Base-by-base conservation (phyloP, 2,113 vertebrate species). In the Corythornis madagascariensis region DNA sequence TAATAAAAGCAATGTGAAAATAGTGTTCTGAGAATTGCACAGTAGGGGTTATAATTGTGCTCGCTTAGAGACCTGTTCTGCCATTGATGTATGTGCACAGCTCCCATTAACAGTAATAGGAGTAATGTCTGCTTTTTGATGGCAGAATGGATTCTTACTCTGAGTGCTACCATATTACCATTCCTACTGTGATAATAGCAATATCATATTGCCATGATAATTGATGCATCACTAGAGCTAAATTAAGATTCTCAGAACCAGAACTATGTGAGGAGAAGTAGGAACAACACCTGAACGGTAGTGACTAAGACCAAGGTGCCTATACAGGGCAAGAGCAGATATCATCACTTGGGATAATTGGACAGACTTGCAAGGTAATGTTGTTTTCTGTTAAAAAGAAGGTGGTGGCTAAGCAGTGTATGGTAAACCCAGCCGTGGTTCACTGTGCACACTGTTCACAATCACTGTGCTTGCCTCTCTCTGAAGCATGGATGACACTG, bases 121-220 rank as follows among this genome's bases (percentile, higher is more conserved):
- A 93, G 92, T 92, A 95, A 66, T 2, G 1, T 53, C 40, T 71
- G 88, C 88, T 84, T 97, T 96, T 93, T 55, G 92, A 96, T 93
- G 92, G 94, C 89, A 93, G 89, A 96, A 91, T 91, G 95, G 95
- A 94, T 96, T 95, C 96, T 89, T 95, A 92, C 92, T 95, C 89
- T 90, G 83, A 97, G 92, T 89, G 95, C 92, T 95, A 50, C 80
- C 90, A 57, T 88, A 81, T 96, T 95, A 94, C 95, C 90, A 88
- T 96, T 92, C 96, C 97, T 72, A 92, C 96, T 97, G 97, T 96
- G 97, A 97, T 97, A 98, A 98, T 95, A 96, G 95, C 93, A 81
- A 77, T 96, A 94, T 94, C 94, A 45, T 90, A 94, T 96, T 75
- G 35, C 96, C 88, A 48, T 72, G 76, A 97, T 97, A 97, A 97